A percentile compares a stretch with the other conserved stretches of the same genome.
Evolutionary conservation across 2,797 vertebrate species (phyloP).

Genomic region (Margarornis squamiger): DNA sequence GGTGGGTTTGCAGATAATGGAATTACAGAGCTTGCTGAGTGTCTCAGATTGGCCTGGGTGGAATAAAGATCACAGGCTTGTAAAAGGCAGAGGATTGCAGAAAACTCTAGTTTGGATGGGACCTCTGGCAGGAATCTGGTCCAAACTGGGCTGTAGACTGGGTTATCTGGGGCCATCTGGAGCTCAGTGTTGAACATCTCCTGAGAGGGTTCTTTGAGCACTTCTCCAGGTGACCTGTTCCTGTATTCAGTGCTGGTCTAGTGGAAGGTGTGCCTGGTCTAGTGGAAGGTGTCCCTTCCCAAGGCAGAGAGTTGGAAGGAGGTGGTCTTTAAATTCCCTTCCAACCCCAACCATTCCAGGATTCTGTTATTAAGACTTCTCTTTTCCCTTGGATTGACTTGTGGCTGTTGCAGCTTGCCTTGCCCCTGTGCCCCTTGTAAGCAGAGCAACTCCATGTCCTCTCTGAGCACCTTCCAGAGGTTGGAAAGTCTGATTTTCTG

Average conservation of each 20-base stretch:
- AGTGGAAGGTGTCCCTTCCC: background rate
- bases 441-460: background rate
- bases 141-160: background rate
- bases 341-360: background rate
- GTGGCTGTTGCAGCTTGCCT: background rate
- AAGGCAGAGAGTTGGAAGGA: background rate
- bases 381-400: background rate
- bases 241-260: background rate
- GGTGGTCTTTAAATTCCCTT: rapidly evolving
- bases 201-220: background rate
- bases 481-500: background rate
- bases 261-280: background rate
- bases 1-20: background rate
- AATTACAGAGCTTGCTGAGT: background rate
- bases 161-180: background rate
- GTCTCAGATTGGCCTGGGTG: background rate
- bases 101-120: background rate
- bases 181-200: background rate
- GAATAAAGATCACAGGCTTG: background rate
- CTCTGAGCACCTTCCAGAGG: background rate
- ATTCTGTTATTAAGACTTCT: background rate
- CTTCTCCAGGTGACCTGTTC: background rate
- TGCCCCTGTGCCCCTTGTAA: background rate
- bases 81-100: background rate
- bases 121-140: background rate